Evolutionary conservation across 1,140 invertebrate genomes (phyloP), one percentile per base, ranked within the genome.

Genomic region (Bombus huntii): DNA sequence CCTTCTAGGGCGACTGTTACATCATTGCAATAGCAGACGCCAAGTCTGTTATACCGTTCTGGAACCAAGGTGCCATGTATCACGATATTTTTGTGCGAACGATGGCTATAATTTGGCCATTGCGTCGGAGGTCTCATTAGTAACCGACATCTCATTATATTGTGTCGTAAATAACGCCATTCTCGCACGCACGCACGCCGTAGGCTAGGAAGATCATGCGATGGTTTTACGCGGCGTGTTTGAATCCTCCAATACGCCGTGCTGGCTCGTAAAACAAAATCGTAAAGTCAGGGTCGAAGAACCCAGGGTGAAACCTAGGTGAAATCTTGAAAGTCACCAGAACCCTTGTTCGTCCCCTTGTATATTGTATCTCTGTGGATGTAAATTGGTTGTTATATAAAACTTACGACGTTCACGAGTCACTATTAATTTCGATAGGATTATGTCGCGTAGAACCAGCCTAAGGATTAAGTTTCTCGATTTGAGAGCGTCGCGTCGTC

Each of bases 141-240:
- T 93, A 92, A 89, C 87, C 90, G 93, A 92, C 93, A 92, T 93
- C 91, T 92, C 90, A 93, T 94, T 94, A 93, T 87, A 85, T 85
- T 72, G 75, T 83, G 83, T 91, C 92, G 93, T 94, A 94, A 94
- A 93, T 94, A 93, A 94, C 85, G 80, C 22, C 82, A 34, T 59
- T 86, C 87, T 83, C 88, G 53, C 89, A 77, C 68, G 78, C 37
- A 72, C 87, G 87, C 81, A 83, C 3, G 12, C 37, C 74, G 86
- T 77, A 3, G 34, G 77, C 83, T 28, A 71, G 75, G 79, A 18
- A 53, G 90, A 79, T 37, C 71, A 85, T 86, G 87, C 87, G 28
- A 71, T 59, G 75, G 72, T 79, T 89, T 88, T 80, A 76, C 83
- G 47, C 57, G 78, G 22, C 13, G 6, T 22, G 65, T 76, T 84